Evolutionary conservation across 2,888 invertebrate species (phyloP), one percentile per base, ranked within the genome.

Genomic region (Microctonus aethiopoides): DNA sequence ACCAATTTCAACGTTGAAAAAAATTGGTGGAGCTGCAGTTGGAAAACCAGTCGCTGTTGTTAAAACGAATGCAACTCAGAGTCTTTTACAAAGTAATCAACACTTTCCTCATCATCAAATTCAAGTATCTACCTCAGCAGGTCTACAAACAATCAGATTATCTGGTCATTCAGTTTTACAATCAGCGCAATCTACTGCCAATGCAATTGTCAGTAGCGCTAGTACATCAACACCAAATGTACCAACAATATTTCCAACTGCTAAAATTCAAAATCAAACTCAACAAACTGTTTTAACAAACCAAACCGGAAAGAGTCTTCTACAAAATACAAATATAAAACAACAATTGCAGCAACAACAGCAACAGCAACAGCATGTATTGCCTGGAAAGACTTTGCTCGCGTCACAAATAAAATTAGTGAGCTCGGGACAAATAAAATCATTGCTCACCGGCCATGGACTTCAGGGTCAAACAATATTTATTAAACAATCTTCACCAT

Each of bases 91-190:
- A 46, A 84, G 86, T 1, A 86, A 86, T 76, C 86, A 84, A 61
- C 85, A 86, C 72, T 86, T 84, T 59, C 83, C 86, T 0, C 86
- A 83, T 76, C 86, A 86, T 41, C 86, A 86, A 71, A 86, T 87
- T 66, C 87, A 86, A 76, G 86, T 87, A 11, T 86, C 87, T 0
- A 87, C 87, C 1, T 85, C 87, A 0, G 86, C 87, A 0, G 87
- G 90, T 0, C 83, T 90, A 11, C 90, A 90, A 75, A 86, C 90
- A 0, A 88, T 89, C 68, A 88, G 90, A 34, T 87, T 90, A 64
- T 89, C 89, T 0, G 89, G 86, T 1, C 86, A 86, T 46, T 86
- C 86, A 5, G 86, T 86, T 2, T 74, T 86, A 20, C 86, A 86
- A 26, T 83, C 86, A 1, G 78, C 86, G 7, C 88, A 89, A 72